Percentiles rank a stretch among this genome's conserved stretches.
phyloP scores from a whole-genome alignment of 2,113 vertebrate species.

The Carassius gibelio region DNA sequence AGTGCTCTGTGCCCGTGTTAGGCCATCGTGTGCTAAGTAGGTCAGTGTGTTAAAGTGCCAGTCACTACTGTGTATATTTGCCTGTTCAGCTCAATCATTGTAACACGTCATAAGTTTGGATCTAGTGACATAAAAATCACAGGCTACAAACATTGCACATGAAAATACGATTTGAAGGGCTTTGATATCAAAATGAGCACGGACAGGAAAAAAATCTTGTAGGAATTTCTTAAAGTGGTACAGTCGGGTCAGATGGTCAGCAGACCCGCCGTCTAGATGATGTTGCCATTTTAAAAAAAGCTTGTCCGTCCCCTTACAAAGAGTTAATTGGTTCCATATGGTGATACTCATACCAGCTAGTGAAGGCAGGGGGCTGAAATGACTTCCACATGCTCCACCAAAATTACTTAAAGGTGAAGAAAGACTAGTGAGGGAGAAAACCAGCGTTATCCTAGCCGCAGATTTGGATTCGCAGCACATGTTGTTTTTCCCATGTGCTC shows the following conservation, averaged over 20 bases:
- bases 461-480: constrained; percentile 35
- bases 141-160: neutral
- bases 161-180: neutral
- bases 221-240: constrained; percentile 47
- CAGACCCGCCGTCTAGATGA: constrained; percentile 40
- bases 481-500: constrained; percentile 44
- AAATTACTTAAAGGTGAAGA: constrained; percentile 55
- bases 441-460: constrained; percentile 49
- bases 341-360: constrained; percentile 55
- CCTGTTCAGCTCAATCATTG: constrained; percentile 34
- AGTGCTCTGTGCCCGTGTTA: neutral
- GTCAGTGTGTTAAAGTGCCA: constrained; percentile 56
- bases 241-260: constrained; percentile 47
- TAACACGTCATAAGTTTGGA: neutral
- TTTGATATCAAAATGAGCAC: constrained; percentile 35
- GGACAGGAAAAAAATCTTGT: neutral
- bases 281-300: constrained; percentile 51
- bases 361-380: constrained; percentile 57
- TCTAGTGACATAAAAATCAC: neutral
- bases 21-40: constrained; percentile 52
- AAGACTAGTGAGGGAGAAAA: constrained; percentile 27
- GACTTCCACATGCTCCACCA: constrained; percentile 63
- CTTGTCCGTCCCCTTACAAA: constrained; percentile 43
- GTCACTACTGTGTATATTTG: constrained; percentile 42
- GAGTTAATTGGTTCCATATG: constrained; percentile 64